Conservation (phyloP, 2,797 vertebrate genomes). For the Channallabes apus region DNA sequence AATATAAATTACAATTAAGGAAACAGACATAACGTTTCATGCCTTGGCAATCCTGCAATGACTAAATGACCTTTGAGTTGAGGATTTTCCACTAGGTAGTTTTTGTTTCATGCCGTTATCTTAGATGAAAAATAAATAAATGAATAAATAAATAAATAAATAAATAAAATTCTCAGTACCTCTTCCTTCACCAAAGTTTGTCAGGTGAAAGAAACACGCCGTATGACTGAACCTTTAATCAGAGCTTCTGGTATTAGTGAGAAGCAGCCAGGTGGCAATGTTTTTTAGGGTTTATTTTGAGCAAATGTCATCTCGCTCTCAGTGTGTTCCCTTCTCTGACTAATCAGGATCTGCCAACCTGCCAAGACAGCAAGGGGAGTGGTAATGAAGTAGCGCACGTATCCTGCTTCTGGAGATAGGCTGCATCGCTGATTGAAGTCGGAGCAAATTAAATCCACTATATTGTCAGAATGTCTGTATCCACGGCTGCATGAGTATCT, state of each 20-base stretch:
- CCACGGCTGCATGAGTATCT: conserved; percentile 59
- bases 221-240: conserved; percentile 26
- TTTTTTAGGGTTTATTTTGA: conserved; percentile 44
- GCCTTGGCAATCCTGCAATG: neutral
- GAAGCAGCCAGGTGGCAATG: conserved; percentile 25
- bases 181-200: neutral
- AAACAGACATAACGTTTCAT: neutral
- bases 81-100: neutral
- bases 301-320: conserved; percentile 49
- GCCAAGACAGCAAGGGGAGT: conserved; percentile 67
- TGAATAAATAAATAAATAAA: no score
- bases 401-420: conserved; percentile 65
- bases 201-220: conserved; percentile 34
- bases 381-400: conserved; percentile 75
- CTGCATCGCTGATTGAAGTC: conserved; percentile 65
- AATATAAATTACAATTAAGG: neutral
- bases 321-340: conserved; percentile 64
- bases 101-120: no score
- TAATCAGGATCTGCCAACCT: conserved; percentile 81
- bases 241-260: conserved; percentile 20
- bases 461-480: conserved; percentile 68
- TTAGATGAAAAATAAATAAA: neutral
- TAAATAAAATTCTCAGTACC: neutral
- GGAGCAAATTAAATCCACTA: conserved; percentile 66
- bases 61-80: neutral